Base-by-base conservation (phyloP, 2,113 vertebrate species). In the Stegastes partitus region DNA sequence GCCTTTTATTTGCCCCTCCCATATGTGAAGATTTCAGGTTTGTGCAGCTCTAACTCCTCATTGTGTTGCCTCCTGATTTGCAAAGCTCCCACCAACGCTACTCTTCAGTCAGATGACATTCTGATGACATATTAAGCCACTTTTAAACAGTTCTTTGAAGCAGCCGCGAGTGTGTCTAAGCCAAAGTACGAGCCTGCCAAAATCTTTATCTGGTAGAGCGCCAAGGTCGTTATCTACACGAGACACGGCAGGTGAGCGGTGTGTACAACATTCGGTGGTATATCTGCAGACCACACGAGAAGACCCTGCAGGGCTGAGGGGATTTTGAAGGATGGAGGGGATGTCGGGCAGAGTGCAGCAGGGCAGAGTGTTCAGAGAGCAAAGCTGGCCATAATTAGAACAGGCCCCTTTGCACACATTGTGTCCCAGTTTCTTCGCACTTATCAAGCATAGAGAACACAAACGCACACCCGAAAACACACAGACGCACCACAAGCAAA, bases 391-490 rank as follows among this genome's bases (percentile, higher is more conserved):
- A 75, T 80, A 92, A 92, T 91, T 92, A 93, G 90, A 86, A 80
- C 90, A 70, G 79, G 71, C 68, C 83, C 80, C 83, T 89, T 73
- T 89, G 84, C 81, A 87, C 90, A 91, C 86, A 53, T 42, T 0
- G 49, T 90, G 91, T 92, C 89, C 91, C 75, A 93, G 79, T 91
- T 93, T 90, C 79, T 74, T 79, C 79, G 70, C 78, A 88, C 79
- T 85, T 79, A 85, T 70, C 74, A 74, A 81, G 78, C 74, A 42
- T 1, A 72, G 67, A 75, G 69, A 83, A 80, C 82, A 72, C 73
- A 84, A 53, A 82, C 59, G 37, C 83, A 83, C 68, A 11, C 53
- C 1, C 21, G 1, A 56, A 28, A 19, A 61, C 49, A 74, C 76
- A 77, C 72, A 58, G 15, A 15, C 11, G 14, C 37, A 65, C 61